A percentile compares a stretch with the other conserved stretches of the same genome.
phyloP scores from a whole-genome alignment of 2,113 vertebrate species.

The Actenoides lindsayi region DNA sequence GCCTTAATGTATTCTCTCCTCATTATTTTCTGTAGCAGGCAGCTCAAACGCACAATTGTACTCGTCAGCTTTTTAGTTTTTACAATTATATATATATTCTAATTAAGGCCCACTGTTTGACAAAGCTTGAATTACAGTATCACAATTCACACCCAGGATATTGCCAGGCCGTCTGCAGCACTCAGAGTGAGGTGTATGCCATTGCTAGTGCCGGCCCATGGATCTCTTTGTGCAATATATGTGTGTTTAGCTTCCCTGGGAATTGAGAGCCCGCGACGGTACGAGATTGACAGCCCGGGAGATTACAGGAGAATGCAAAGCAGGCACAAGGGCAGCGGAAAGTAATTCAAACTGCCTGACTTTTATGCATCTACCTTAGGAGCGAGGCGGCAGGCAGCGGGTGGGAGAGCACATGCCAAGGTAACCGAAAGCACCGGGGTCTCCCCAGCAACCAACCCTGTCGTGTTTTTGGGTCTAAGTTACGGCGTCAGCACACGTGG shows the following conservation, averaged over 20 bases:
- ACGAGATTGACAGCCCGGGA: conserved; percentile 37
- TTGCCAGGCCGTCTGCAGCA: conserved; percentile 38
- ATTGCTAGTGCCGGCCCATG: conserved; percentile 20
- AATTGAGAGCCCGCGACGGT: not conserved
- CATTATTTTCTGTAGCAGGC: conserved; percentile 67
- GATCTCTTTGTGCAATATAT: conserved; percentile 37
- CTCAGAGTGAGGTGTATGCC: conserved; percentile 18
- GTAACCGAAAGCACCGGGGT: not conserved
- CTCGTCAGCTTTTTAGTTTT: conserved; percentile 40
- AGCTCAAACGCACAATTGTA: conserved; percentile 61
- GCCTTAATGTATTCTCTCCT: conserved; percentile 53
- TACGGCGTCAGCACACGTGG: fast-evolving
- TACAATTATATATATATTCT: conserved; percentile 72
- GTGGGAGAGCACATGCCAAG: not conserved
- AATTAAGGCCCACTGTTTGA: conserved; percentile 73
- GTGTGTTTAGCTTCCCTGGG: conserved; percentile 29
- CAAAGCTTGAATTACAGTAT: conserved; percentile 71
- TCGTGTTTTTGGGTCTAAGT: not conserved
- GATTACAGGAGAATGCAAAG: conserved; percentile 37
- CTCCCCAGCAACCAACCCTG: not conserved
- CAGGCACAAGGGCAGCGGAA: conserved; percentile 22
- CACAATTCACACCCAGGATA: conserved; percentile 54
- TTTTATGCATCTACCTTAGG: not conserved
- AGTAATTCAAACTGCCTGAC: conserved; percentile 17
- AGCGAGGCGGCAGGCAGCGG: fast-evolving